These are phyloP conservation scores for Hyalella azteca DNA, from an alignment of 2,888 invertebrate genomes.

Conservation along the genomic window DNA sequence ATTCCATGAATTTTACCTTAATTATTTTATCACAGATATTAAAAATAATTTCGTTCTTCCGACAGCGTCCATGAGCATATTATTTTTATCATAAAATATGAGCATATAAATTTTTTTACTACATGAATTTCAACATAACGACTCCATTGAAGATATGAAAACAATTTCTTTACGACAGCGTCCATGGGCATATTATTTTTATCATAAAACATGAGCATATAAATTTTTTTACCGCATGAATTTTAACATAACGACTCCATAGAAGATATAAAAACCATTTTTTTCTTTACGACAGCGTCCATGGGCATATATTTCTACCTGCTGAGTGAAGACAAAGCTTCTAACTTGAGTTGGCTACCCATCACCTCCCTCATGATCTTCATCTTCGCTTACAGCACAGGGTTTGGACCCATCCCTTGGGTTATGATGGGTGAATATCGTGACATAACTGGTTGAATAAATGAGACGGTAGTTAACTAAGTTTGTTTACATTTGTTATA, in stretches of 20 bases:
- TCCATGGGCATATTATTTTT: conserved; percentile 77
- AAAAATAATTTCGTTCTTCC: no score
- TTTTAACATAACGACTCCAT: background rate
- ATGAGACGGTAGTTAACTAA: no score
- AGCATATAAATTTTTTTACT: background rate
- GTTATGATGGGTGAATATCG: conserved; percentile 82
- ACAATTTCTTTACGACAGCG: conserved; percentile 61
- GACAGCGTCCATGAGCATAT: conserved; percentile 71
- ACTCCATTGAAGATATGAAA: no score
- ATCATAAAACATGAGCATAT: no score
- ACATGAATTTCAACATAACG: background rate
- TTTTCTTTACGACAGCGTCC: conserved; percentile 63
- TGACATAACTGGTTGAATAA: no score
- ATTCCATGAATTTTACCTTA: background rate
- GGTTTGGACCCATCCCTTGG: conserved; percentile 84
- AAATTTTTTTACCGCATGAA: background rate
- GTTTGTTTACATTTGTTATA: no score
- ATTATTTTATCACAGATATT: background rate
- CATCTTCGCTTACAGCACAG: conserved; percentile 80
- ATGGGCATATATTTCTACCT: conserved; percentile 77
- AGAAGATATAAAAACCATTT: no score
- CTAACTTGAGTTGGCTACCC: conserved; percentile 73
- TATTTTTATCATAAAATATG: no score
- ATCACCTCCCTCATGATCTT: conserved; percentile 76
- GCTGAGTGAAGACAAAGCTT: conserved; percentile 60